Base-by-base conservation (phyloP, 2,888 invertebrate species). In the Synanthedon myopaeformis region DNA sequence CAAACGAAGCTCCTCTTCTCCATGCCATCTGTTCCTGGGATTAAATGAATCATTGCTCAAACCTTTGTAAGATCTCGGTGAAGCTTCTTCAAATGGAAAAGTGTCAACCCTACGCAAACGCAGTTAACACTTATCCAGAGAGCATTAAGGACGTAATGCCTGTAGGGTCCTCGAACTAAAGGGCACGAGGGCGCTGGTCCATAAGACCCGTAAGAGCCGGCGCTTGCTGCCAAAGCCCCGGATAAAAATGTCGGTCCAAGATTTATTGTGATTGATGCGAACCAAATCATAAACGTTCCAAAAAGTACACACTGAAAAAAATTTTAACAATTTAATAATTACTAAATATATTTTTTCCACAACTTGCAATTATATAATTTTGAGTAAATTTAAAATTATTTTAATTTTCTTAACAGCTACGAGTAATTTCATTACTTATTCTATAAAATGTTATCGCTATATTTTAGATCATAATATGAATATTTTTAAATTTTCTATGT, bases 261-360 rank as follows among this genome's bases (percentile, higher is more conserved):
- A 85, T 96, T 96, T 76, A 96, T 94, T 53, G 96, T 94, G 73
- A 96, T 93, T 61, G 94, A 94, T 53, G 95, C 94, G 83, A 96
- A 96, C 96, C 96, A 96, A 72, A 96, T 96, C 92, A 96, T 96
- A 80, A 95, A 94, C 53, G 95, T 92, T 59, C 96, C 96, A 81
- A 96, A 96, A 52, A 95, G 89, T 58, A 96, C 95, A 81, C 96
- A 96, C 90, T 95, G 93, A 17, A 84, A 85, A 55, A 17, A 49
- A 49, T 45, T 13, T 45, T 3, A 45, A 45, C 13, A 12, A 45
- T 8, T 28, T 28, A 50, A 17, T 17, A 13, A 14, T 5, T 50
- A 17, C 11, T 23, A 51, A 13, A 41, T n/a, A 51, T 6, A 10
- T 13, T 51, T 17, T 10, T 14, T 6, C 19, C 23, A 4, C 23